These are phyloP conservation scores for Bryconaethiops microstoma DNA, from an alignment of 2,797 vertebrate genomes.

Conservation along the genomic window DNA sequence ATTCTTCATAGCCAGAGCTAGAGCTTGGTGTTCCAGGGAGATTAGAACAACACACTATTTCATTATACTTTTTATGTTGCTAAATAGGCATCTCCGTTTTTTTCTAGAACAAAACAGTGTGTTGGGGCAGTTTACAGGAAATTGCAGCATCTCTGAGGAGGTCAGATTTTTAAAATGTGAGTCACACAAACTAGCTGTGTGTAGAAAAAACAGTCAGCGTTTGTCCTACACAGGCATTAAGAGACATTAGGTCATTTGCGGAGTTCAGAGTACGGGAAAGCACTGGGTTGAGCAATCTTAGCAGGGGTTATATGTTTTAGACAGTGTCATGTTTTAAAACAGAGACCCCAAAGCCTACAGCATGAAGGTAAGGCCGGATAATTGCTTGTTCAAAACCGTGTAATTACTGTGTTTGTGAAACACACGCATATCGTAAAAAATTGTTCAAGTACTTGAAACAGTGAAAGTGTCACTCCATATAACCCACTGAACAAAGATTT, in stretches of 20 bases:
- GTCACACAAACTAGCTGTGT: not conserved
- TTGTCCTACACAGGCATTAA: not conserved
- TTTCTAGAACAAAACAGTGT: conserved; percentile 5
- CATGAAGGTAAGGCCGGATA: conserved; percentile 69
- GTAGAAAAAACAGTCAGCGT: not conserved
- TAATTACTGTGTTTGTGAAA: not conserved
- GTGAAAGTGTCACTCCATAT: too few relatives aligned
- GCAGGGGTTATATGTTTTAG: conserved; percentile 52
- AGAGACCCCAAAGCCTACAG: conserved; percentile 36
- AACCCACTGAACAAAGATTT: too few relatives aligned
- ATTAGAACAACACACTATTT: conserved; percentile 40
- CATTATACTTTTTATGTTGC: not conserved
- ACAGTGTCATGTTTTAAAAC: not conserved
- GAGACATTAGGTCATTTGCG: conserved; percentile 37
- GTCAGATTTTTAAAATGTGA: conserved; percentile 28
- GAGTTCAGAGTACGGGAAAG: conserved; percentile 57
- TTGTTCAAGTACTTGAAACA: not conserved
- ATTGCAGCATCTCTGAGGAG: not conserved
- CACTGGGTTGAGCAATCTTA: conserved; percentile 55
- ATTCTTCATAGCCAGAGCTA: conserved; percentile 13
- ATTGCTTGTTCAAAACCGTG: not conserved
- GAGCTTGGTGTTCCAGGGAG: conserved; percentile 6
- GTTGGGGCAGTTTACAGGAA: conserved; percentile 17
- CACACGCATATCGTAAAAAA: not conserved
- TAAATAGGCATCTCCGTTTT: not conserved